Percentiles rank a stretch among this genome's conserved stretches.
These are phyloP conservation scores for Chromoteleia sp. DNA, from an alignment of 2,888 invertebrate genomes.

Conservation along the genomic window DNA sequence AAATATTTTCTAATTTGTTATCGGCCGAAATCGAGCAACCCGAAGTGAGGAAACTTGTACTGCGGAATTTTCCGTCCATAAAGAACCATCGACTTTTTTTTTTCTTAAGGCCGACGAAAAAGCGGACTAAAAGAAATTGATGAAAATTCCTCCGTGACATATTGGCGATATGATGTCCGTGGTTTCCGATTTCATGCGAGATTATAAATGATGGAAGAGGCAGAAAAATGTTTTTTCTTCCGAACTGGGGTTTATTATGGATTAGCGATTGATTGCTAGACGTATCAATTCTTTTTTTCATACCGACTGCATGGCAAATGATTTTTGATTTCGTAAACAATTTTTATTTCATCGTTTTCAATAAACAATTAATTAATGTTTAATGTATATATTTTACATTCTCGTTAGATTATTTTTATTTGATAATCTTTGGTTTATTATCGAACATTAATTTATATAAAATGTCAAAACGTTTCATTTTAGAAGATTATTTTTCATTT, in stretches of 20 bases:
- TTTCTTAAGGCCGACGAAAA: constrained; percentile 9
- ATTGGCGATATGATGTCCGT: constrained; percentile 20
- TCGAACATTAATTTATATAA: no score
- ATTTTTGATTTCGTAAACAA: no score
- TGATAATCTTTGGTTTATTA: no score
- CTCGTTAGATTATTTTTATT: no score
- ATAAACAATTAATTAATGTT: no score
- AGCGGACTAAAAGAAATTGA: constrained; percentile 19
- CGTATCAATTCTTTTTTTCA: no score
- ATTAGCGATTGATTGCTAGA: neutral
- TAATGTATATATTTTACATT: no score
- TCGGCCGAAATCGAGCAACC: neutral
- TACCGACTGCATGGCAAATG: no score
- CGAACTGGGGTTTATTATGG: neutral
- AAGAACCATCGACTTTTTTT: constrained; percentile 5
- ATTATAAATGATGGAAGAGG: constrained; percentile 11
- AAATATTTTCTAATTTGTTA: constrained; percentile 44
- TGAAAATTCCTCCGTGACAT: constrained; percentile 25
- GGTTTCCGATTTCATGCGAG: constrained; percentile 3
- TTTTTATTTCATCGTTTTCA: no score
- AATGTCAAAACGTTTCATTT: no score
- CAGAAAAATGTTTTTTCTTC: neutral
- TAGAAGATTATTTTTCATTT: no score
- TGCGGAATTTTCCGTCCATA: neutral
- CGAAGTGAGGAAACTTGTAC: neutral